Conservation (phyloP, 1,140 invertebrate species). For the Drepana arcuata region DNA sequence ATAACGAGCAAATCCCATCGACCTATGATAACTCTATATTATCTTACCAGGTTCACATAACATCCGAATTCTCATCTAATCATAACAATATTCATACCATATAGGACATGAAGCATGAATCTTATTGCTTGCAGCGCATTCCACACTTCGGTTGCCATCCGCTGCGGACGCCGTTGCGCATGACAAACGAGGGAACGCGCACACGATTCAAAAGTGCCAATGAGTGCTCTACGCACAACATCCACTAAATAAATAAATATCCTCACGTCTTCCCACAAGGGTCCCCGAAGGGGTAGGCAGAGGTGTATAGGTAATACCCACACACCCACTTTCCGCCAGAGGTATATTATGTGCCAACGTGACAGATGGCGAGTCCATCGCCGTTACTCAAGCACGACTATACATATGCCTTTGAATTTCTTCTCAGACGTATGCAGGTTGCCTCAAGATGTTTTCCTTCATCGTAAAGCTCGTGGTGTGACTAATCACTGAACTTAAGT, state of each 20-base stretch:
- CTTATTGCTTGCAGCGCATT: slow-evolving; percentile 15
- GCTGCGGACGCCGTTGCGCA: slow-evolving; percentile 32
- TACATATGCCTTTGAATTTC: too few relatives aligned
- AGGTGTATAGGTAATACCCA: too few relatives aligned
- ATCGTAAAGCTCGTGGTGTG: too few relatives aligned
- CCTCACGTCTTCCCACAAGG: too few relatives aligned
- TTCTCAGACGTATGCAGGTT: too few relatives aligned
- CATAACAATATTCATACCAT: not conserved
- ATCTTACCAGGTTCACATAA: not conserved
- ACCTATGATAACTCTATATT: not conserved
- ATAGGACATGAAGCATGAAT: not conserved
- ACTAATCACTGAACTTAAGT: too few relatives aligned
- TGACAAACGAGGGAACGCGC: slow-evolving; percentile 29
- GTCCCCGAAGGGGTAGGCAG: too few relatives aligned
- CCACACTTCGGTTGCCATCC: slow-evolving; percentile 44
- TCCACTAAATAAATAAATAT: too few relatives aligned
- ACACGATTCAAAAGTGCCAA: slow-evolving; percentile 5
- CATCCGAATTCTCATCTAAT: not conserved
- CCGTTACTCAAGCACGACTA: too few relatives aligned
- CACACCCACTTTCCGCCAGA: too few relatives aligned
- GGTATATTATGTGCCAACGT: not conserved
- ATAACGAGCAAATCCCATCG: not conserved
- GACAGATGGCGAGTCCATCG: not conserved
- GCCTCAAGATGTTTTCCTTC: too few relatives aligned
- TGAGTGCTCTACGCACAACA: not conserved